Conservation (phyloP, 1,140 invertebrate species). For the Cherax quadricarinatus region DNA sequence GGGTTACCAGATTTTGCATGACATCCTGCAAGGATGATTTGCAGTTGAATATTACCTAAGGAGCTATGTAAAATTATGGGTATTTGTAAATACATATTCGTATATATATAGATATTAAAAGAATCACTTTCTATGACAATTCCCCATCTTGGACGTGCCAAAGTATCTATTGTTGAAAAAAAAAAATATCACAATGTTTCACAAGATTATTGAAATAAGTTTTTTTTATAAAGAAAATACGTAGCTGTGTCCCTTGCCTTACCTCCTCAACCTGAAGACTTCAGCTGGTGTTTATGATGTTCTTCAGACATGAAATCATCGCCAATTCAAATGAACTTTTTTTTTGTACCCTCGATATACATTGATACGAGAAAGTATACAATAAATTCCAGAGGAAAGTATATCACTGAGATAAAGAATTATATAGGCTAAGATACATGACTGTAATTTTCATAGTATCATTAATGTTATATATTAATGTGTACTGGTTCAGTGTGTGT, state of each 20-base stretch:
- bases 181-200: slow-evolving; percentile 6
- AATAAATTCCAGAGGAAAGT: background rate
- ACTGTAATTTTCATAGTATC: background rate
- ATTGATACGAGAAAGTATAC: slow-evolving; percentile 6
- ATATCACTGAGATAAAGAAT: background rate
- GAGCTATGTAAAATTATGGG: slow-evolving; percentile 1
- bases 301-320: slow-evolving; percentile 2
- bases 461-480: background rate
- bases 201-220: background rate
- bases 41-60: background rate
- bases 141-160: slow-evolving; percentile 37
- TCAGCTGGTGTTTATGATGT: background rate
- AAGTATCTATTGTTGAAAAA: slow-evolving; percentile 34
- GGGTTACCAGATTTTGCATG: slow-evolving; percentile 1
- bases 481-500: slow-evolving; percentile 5
- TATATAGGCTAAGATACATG: background rate
- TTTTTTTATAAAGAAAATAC: background rate
- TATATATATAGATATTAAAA: slow-evolving; percentile 15
- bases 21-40: background rate
- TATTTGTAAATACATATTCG: background rate
- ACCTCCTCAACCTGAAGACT: background rate
- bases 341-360: background rate
- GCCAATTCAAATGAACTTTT: background rate
- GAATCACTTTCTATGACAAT: background rate
- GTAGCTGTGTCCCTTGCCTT: slow-evolving; percentile 19